A percentile compares a stretch with the other conserved stretches of the same genome.
Evolutionary conservation across 2,888 invertebrate species (phyloP).

Genomic region (Eupithecia subfuscata): DNA sequence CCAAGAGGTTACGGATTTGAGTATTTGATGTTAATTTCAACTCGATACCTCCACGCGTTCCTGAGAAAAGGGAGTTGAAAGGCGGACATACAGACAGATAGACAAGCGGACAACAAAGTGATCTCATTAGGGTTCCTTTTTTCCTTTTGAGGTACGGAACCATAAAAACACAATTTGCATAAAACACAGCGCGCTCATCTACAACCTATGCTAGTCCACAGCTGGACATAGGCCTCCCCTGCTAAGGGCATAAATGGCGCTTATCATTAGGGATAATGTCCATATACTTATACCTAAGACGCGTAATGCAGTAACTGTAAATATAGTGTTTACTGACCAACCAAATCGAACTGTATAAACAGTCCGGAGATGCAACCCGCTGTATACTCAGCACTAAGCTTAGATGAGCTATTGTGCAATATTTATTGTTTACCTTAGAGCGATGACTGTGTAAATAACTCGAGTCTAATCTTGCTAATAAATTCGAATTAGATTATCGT

Average conservation of each 20-base stretch:
- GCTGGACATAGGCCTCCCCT: not conserved
- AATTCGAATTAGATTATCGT: constrained; percentile 9
- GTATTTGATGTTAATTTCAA: no score
- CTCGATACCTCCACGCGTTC: no score
- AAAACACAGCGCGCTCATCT: not conserved
- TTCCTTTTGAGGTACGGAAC: no score
- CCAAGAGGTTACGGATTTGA: no score
- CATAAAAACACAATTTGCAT: not conserved
- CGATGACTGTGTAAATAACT: not conserved
- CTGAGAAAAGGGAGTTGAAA: no score
- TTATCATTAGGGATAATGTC: no score
- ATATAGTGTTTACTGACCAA: not conserved
- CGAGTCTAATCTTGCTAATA: constrained; percentile 1
- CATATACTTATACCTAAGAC: not conserved
- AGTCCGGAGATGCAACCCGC: not conserved
- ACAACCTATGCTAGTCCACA: no score
- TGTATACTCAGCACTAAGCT: not conserved
- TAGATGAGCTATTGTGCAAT: constrained; percentile 7
- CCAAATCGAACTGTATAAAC: not conserved
- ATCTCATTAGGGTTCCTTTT: no score
- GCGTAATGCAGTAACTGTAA: not conserved
- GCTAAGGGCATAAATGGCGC: no score
- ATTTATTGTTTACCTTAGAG: not conserved
- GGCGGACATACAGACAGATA: no score
- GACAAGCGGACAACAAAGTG: no score